A percentile compares a stretch with the other conserved stretches of the same genome.
These are phyloP conservation scores for Philotrypesis tridentata DNA, from an alignment of 1,140 invertebrate genomes.

Conservation along the genomic window DNA sequence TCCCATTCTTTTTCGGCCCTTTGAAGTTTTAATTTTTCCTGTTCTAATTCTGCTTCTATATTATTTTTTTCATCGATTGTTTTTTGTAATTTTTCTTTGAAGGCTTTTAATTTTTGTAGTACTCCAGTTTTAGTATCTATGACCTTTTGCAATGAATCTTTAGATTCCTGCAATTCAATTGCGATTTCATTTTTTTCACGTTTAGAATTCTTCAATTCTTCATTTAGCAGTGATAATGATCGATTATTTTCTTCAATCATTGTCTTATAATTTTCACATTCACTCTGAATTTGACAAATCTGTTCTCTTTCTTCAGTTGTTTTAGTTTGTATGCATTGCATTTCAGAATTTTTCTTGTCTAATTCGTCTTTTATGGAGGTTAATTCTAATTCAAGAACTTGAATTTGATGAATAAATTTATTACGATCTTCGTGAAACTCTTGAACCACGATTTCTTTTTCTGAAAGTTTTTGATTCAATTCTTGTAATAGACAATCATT, in stretches of 20 bases:
- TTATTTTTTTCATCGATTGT: slow-evolving; percentile 58
- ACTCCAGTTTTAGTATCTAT: slow-evolving; percentile 49
- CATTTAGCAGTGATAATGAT: slow-evolving; percentile 44
- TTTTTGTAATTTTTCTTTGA: slow-evolving; percentile 57
- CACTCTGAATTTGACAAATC: slow-evolving; percentile 30
- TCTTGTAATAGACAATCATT: neutral
- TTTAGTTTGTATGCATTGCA: slow-evolving; percentile 43
- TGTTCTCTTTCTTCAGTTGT: slow-evolving; percentile 40
- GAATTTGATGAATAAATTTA: slow-evolving; percentile 43
- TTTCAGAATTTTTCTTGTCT: slow-evolving; percentile 30
- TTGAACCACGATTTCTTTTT: slow-evolving; percentile 18
- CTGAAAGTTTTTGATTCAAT: slow-evolving; percentile 22
- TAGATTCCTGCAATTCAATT: slow-evolving; percentile 51
- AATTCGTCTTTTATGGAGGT: slow-evolving; percentile 42
- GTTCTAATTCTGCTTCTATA: slow-evolving; percentile 51
- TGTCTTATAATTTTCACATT: slow-evolving; percentile 51
- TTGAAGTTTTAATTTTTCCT: slow-evolving; percentile 50
- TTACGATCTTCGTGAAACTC: slow-evolving; percentile 44
- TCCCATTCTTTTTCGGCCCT: slow-evolving; percentile 45
- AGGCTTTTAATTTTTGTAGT: slow-evolving; percentile 54
- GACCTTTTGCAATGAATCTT: slow-evolving; percentile 51
- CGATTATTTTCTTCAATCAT: slow-evolving; percentile 46
- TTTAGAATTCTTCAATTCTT: slow-evolving; percentile 47
- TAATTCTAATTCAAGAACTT: slow-evolving; percentile 42
- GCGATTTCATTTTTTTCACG: slow-evolving; percentile 50